Evolutionary conservation across 2,888 invertebrate genomes (phyloP).

Genomic region (Aleiodes testaceus): DNA sequence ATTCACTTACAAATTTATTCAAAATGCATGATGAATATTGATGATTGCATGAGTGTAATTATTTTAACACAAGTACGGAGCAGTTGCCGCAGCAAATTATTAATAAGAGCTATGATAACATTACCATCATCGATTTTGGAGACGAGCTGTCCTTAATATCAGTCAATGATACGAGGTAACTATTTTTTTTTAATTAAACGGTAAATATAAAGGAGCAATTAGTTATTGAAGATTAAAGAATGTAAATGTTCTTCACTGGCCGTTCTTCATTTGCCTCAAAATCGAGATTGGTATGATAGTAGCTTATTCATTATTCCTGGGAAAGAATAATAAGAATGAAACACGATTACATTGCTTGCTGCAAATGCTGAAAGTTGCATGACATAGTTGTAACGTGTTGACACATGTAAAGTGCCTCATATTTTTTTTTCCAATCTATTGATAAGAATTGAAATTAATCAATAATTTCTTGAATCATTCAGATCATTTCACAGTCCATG

Average conservation of each 20-base stretch:
- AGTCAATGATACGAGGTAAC: slow-evolving; percentile 40
- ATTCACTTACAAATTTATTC: slow-evolving; percentile 4
- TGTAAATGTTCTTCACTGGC: too few species aligned
- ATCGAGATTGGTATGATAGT: too few species aligned
- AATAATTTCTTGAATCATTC: slow-evolving; percentile 10
- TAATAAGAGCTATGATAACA: slow-evolving; percentile 63
- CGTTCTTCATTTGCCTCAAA: too few species aligned
- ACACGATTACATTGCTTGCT: too few species aligned
- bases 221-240: too few species aligned
- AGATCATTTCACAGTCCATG: slow-evolving; percentile 76
- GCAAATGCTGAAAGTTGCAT: background rate
- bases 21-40: slow-evolving; percentile 26
- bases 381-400: background rate
- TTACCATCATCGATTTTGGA: slow-evolving; percentile 54
- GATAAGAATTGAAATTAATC: background rate
- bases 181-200: background rate
- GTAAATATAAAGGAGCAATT: too few species aligned
- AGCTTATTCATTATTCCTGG: background rate
- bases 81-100: slow-evolving; percentile 63
- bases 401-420: too few species aligned
- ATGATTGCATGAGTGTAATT: slow-evolving; percentile 31
- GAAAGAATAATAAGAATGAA: too few species aligned
- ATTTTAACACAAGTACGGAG: slow-evolving; percentile 58
- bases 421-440: too few species aligned
- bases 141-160: slow-evolving; percentile 17